These are phyloP conservation scores for Chaenodraco wilsoni DNA, from an alignment of 2,797 vertebrate genomes.

Conservation along the genomic window DNA sequence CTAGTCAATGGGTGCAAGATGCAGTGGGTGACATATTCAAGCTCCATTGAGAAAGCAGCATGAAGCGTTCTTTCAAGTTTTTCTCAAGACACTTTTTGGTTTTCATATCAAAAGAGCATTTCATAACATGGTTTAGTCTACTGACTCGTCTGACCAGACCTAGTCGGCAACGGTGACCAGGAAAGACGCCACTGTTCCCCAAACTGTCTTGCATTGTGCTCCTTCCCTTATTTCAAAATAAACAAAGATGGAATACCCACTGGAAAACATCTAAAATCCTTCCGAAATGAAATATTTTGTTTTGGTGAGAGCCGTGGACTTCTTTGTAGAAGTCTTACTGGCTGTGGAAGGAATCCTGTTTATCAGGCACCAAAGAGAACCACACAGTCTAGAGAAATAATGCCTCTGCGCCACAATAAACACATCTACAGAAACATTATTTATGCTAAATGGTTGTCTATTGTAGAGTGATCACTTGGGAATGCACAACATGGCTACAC, in stretches of 20 bases:
- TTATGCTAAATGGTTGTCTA: conserved; percentile 8
- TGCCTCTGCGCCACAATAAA: conserved; percentile 45
- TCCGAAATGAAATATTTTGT: conserved; percentile 47
- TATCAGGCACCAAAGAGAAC: conserved; percentile 47
- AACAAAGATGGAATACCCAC: conserved; percentile 35
- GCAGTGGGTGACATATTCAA: conserved; percentile 29
- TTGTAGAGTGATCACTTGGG: neutral
- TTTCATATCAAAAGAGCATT: conserved; percentile 44
- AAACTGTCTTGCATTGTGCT: conserved; percentile 20
- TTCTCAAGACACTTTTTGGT: conserved; percentile 17
- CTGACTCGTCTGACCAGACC: neutral
- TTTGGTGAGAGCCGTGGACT: conserved; percentile 31
- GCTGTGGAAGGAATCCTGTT: conserved; percentile 59
- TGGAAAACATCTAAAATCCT: conserved; percentile 35
- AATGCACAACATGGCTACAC: conserved; percentile 4
- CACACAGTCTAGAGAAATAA: conserved; percentile 35
- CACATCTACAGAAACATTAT: conserved; percentile 28
- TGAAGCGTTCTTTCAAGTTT: no score
- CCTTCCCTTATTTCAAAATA: conserved; percentile 43
- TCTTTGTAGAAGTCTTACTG: conserved; percentile 35
- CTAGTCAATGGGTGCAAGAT: neutral
- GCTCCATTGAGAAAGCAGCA: conserved; percentile 22
- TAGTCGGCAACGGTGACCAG: conserved; percentile 19
- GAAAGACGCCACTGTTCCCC: conserved; percentile 29
- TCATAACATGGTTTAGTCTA: conserved; percentile 53